A percentile compares a stretch with the other conserved stretches of the same genome.
Evolutionary conservation across 2,797 vertebrate species (phyloP).

Genomic region (Margarornis squamiger): DNA sequence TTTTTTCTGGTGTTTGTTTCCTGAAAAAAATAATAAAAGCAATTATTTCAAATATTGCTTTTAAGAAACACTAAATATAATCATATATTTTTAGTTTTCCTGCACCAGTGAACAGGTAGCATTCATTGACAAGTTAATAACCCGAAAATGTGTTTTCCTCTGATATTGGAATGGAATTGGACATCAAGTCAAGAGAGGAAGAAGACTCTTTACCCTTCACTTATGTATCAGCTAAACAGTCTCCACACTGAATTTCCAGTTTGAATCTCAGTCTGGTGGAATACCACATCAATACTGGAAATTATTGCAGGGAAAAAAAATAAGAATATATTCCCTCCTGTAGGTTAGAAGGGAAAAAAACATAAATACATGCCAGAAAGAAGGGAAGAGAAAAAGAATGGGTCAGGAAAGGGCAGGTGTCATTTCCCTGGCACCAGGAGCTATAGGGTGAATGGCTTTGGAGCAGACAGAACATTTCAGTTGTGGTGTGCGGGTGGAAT

Average conservation of each 20-base stretch:
- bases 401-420: background rate
- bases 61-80: background rate
- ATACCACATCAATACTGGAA: background rate
- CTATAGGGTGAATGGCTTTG: background rate
- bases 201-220: background rate
- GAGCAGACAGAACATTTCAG: background rate
- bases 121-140: background rate
- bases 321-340: background rate
- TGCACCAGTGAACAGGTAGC: background rate
- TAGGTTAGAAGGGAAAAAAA: background rate
- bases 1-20: background rate
- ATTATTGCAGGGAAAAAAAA: background rate
- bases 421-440: background rate
- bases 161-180: background rate
- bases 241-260: background rate
- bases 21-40: background rate
- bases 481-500: background rate
- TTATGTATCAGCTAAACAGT: background rate
- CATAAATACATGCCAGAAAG: background rate
- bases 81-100: background rate
- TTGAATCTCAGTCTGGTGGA: background rate
- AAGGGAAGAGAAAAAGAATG: background rate
- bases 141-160: background rate
- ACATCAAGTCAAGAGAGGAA: background rate
- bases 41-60: background rate